Evolutionary conservation across 2,888 invertebrate genomes (phyloP), one percentile per base, ranked within the genome.

Genomic region (Cactoblastis cactorum): DNA sequence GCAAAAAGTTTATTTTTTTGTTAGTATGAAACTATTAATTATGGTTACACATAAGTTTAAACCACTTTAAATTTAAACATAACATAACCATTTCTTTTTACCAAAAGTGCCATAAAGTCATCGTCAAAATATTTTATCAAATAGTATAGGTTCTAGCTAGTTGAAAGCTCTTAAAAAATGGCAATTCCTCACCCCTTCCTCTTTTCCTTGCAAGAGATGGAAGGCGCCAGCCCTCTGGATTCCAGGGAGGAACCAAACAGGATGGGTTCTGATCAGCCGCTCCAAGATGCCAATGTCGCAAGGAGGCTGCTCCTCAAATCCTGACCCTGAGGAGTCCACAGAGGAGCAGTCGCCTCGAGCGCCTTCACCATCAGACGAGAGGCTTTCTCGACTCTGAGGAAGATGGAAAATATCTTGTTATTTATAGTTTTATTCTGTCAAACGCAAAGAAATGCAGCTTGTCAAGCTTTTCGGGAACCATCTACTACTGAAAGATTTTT

Each of bases 171-270:
- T 35, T 47, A 45, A 15, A 19, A 18, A 38, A n/a, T 12, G 17
- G 1, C n/a, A 14, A 18, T 39, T 8, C 90, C 94, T 91, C 80
- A 96, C 96, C 88, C 98, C 98, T 78, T 96, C 95, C 74, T 97
- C 96, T 80, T 97, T 96, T 69, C 96, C 96, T 84, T 98, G 97
- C 45, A 98, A 92, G 63, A 98, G 92, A 84, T 98, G 98, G 64
- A 97, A 96, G 19, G 97, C 97, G 3, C 97, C 98, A 50, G 96
- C 96, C 59, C 98, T 92, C 74, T 97, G 97, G 49, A 98, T 96
- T 34, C 97, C 96, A 0, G 97, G 96, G 56, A 98, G 91, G 82
- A 96, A 98, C 98, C 98, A 98, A 69, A 98, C 96, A 38, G 97
- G 96, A 85, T 98, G 97, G 28, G 97, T 96, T 61, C 97, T 92